Evolutionary conservation across 2,113 vertebrate species (phyloP), one percentile per base, ranked within the genome.

Genomic region (Pseudopipra pipra): DNA sequence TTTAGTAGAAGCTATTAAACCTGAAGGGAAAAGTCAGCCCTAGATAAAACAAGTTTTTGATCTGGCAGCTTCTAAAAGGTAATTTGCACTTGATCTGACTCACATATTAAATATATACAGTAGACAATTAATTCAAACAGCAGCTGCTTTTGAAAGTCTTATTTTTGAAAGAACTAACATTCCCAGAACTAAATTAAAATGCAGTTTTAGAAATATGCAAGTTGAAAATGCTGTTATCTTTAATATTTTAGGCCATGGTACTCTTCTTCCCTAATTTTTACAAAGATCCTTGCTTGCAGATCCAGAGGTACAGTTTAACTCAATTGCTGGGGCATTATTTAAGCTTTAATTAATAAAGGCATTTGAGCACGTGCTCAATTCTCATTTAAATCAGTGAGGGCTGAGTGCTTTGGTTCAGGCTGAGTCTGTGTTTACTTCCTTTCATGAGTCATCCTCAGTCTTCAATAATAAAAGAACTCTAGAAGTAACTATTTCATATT

Each of bases 21-120:
- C 43, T 92, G 67, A 95, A 62, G 81, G 65, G 68, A 82, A 65
- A 89, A 90, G 70, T 52, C 67, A 95, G 33, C 28, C 41, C 46
- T 86, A 86, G 56, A 80, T 86, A 82, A 92, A 95, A 85, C 30
- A 85, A 93, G 49, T 82, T 95, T 96, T 93, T 96, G 89, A 97
- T 91, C 78, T 14, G 20, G 27, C 43, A 90, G 9, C 87, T 90
- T 93, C 76, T 86, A 68, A 74, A 83, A 94, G 22, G 46, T 47
- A 93, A 90, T 95, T 89, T 93, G 72, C 41, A 87, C 80, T 95
- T 85, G 59, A 90, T 92, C 72, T 92, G 92, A 73, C 59, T 94
- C 67, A 75, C 23, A 61, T 77, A 78, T 78, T 96, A 87, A 94
- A 93, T 71, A 91, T 71, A 92, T 70, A 82, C 72, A 88, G 76